Evolutionary conservation across 2,888 invertebrate species (phyloP).

Genomic region (Chaitophorus viminalis): DNA sequence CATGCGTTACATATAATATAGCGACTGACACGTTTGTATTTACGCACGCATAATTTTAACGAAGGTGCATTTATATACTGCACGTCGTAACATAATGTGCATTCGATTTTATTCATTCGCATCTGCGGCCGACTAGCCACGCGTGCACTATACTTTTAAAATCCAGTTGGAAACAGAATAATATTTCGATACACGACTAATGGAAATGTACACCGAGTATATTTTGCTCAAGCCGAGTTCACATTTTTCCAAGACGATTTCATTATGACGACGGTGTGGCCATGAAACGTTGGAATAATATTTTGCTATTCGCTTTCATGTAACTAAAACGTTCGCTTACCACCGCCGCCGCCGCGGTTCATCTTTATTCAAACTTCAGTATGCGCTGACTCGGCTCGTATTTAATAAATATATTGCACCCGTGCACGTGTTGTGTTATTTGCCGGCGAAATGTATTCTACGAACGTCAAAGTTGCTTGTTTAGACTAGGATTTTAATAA

Average conservation of each 20-base stretch:
- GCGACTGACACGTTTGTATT: too few species aligned
- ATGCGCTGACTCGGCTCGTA: background rate
- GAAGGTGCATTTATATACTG: too few species aligned
- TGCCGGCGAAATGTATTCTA: background rate
- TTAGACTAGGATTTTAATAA: background rate
- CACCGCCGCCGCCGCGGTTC: background rate
- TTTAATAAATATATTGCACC: background rate
- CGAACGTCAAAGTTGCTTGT: background rate
- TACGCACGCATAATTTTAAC: too few species aligned
- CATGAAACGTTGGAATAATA: slow-evolving; percentile 1
- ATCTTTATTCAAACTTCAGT: background rate
- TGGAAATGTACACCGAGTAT: too few species aligned
- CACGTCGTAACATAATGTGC: background rate
- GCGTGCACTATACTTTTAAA: slow-evolving; percentile 8
- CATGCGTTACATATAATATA: too few species aligned
- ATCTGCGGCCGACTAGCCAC: background rate
- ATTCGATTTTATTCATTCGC: slow-evolving; percentile 11
- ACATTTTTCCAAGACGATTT: too few species aligned
- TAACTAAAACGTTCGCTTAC: background rate
- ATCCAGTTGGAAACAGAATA: background rate
- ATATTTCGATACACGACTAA: background rate
- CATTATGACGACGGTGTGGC: background rate
- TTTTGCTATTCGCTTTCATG: background rate
- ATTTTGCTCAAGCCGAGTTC: background rate
- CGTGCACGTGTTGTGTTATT: background rate